phyloP scores from a whole-genome alignment of 2,113 vertebrate genomes.

The Galeopterus variegatus region DNA sequence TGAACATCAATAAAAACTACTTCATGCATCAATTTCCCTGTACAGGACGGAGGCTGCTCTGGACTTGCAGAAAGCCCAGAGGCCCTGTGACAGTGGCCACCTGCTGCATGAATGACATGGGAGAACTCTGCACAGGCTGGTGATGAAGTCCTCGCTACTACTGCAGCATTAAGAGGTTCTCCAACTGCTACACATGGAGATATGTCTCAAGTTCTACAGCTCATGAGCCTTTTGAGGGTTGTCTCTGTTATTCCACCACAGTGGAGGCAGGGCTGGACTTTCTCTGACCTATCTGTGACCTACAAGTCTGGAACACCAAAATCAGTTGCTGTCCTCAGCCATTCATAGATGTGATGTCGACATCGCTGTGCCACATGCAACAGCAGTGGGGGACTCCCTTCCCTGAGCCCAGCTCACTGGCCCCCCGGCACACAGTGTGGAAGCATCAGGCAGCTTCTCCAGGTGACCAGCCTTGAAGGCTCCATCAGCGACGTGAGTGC shows the following conservation, averaged over 20 bases:
- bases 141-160: background rate
- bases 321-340: background rate
- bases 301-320: background rate
- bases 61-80: background rate
- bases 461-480: background rate
- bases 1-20: background rate
- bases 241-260: background rate
- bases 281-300: background rate
- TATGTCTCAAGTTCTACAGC: rapidly evolving
- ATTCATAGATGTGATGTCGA: background rate
- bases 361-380: background rate
- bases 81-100: rapidly evolving
- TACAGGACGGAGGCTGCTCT: background rate
- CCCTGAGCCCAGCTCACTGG: background rate
- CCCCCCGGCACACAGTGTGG: background rate
- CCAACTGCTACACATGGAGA: background rate
- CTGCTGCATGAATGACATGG: rapidly evolving
- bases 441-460: background rate
- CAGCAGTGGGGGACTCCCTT: background rate
- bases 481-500: rapidly evolving
- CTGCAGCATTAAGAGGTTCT: background rate
- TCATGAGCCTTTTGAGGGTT: background rate
- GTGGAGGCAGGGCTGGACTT: background rate
- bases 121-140: background rate
- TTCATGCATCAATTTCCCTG: too few relatives aligned